These are phyloP conservation scores for Sebastes itinus DNA, from an alignment of 2,797 vertebrate species.

Conservation along the genomic window DNA sequence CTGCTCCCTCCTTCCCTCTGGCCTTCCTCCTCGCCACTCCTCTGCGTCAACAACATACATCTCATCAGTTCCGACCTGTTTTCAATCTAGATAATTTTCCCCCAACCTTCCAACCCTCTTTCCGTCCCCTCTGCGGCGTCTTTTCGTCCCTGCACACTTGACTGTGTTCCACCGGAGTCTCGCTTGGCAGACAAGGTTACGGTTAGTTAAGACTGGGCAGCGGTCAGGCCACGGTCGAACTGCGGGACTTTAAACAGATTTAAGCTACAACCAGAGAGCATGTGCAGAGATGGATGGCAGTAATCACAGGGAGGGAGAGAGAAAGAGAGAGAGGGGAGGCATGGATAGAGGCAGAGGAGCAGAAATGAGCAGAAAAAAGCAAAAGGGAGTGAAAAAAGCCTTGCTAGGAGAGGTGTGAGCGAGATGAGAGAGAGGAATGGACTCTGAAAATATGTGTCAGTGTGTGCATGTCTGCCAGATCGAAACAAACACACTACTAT, in stretches of 20 bases:
- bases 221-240: slow-evolving; percentile 45
- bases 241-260: slow-evolving; percentile 63
- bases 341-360: slow-evolving; percentile 14
- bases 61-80: slow-evolving; percentile 35
- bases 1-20: slow-evolving; percentile 38
- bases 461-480: slow-evolving; percentile 44
- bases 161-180: slow-evolving; percentile 24
- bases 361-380: slow-evolving; percentile 32
- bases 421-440: slow-evolving; percentile 42
- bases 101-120: slow-evolving; percentile 10
- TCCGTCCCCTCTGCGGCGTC: neutral
- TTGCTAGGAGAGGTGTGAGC: slow-evolving; percentile 27
- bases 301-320: slow-evolving; percentile 53
- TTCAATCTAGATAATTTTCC: slow-evolving; percentile 37
- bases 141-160: slow-evolving; percentile 14
- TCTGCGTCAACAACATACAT: slow-evolving; percentile 24
- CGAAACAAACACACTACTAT: slow-evolving; percentile 47
- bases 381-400: slow-evolving; percentile 22
- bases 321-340: neutral
- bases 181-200: slow-evolving; percentile 55
- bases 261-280: slow-evolving; percentile 53
- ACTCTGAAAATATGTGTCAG: slow-evolving; percentile 57
- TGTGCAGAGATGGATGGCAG: slow-evolving; percentile 61
- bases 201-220: slow-evolving; percentile 66
- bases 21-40: slow-evolving; percentile 42